Evolutionary conservation across 1,140 invertebrate species (phyloP), one percentile per base, ranked within the genome.

Genomic region (Procambarus virginalis): DNA sequence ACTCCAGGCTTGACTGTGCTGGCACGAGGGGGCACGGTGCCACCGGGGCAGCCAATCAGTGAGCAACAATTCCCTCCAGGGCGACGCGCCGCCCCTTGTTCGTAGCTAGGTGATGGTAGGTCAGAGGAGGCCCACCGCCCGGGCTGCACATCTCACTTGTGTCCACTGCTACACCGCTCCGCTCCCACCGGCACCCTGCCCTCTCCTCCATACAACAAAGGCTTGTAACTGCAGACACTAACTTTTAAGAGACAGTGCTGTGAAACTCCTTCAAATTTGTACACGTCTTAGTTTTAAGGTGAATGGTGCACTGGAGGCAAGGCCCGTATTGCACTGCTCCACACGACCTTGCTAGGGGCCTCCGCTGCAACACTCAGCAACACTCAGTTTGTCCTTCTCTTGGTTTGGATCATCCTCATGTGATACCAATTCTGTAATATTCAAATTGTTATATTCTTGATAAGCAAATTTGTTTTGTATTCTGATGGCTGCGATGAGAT

Each of bases 1-100:
- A 90, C 89, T 90, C 83, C 60, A 90, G 83, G 89, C 89, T 90
- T 90, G 84, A 90, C 78, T 90, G 83, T 90, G 89, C 89, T 90
- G 83, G 89, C 84, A 73, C 48, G 89, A 84, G 83, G 58, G 89
- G 89, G 76, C 64, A 81, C 34, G 86, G 86, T 75, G 64, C 64
- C 77, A 68, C n/a, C 55, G 45, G 14, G 84, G 84, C 46, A 84
- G 58, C 82, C 64, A 84, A 84, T 70, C 82, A 84, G 55, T 22
- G 82, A 73, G 82, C 82, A 68, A 84, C 68, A 46, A 78, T 78
- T 86, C 84, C 84, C 84, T 86, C 84, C 84, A 86, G 84, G 84
- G 58, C 84, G 84, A 64, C 84, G 75, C 73, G 84, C 84, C 73
- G 73, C 73, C 84, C 82, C 82, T 84, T 73, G 82, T 84, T 70